Evolutionary conservation across 2,888 invertebrate genomes (phyloP).

Genomic region (Meteorus cinctellus): DNA sequence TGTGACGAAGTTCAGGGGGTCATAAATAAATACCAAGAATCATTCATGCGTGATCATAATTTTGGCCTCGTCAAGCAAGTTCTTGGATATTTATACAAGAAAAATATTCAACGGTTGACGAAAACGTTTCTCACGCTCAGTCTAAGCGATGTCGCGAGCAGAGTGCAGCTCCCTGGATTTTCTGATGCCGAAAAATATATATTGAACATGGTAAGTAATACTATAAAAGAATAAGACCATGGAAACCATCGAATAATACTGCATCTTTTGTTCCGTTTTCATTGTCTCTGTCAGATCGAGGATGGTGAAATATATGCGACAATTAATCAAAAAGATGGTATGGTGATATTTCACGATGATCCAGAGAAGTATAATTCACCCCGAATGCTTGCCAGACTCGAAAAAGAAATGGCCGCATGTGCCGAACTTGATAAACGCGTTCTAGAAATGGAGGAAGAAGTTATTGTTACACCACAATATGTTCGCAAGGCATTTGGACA

Average conservation of each 20-base stretch:
- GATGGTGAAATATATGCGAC: conserved; percentile 97
- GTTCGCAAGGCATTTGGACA: conserved; percentile 77
- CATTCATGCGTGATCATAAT: conserved; percentile 85
- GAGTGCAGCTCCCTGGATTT: conserved; percentile 89
- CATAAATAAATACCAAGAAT: conserved; percentile 86
- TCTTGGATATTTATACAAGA: conserved; percentile 91
- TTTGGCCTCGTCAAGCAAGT: conserved; percentile 88
- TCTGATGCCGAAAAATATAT: conserved; percentile 94
- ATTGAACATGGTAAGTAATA: conserved; percentile 87
- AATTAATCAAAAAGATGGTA: conserved; percentile 98
- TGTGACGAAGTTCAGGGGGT: conserved; percentile 81
- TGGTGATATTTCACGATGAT: conserved; percentile 97
- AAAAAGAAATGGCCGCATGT: conserved; percentile 89
- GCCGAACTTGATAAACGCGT: conserved; percentile 92
- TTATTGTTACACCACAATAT: conserved; percentile 90
- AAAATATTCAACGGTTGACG: conserved; percentile 96
- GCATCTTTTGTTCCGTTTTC: not conserved
- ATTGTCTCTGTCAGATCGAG: conserved; percentile 82
- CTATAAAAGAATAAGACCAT: too few relatives aligned
- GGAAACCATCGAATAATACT: too few relatives aligned
- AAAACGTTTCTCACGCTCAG: conserved; percentile 95
- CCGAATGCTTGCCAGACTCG: conserved; percentile 88
- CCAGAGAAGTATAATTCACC: conserved; percentile 96
- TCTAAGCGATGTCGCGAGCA: conserved; percentile 89
- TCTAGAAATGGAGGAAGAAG: conserved; percentile 95